phyloP scores from a whole-genome alignment of 2,113 vertebrate species.

The Fulmarus glacialis region DNA sequence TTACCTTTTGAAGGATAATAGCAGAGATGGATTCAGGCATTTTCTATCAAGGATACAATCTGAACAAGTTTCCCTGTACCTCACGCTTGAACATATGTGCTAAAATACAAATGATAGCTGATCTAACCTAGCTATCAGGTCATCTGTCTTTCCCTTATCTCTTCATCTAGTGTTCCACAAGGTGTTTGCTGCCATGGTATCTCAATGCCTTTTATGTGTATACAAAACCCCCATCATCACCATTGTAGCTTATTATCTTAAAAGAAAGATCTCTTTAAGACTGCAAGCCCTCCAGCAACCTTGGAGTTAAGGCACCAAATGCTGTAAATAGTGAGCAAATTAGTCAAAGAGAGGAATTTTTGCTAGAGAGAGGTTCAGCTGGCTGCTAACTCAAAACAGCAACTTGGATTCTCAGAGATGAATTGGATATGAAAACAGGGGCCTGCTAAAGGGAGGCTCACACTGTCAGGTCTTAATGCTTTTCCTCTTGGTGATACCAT shows the following conservation, averaged over 20 bases:
- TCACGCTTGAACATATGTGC: background rate
- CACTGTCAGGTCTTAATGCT: background rate
- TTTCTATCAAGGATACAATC: background rate
- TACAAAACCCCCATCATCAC: background rate
- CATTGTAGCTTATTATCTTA: background rate
- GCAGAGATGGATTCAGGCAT: background rate
- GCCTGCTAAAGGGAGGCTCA: background rate
- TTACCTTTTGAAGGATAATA: background rate
- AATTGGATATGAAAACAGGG: background rate
- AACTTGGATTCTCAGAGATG: background rate
- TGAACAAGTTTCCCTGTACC: background rate
- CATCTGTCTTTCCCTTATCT: background rate
- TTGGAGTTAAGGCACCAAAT: background rate
- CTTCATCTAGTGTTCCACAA: background rate
- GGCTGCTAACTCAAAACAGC: background rate
- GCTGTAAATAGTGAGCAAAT: slow-evolving; percentile 13
- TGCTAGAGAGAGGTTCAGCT: background rate
- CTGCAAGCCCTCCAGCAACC: background rate
- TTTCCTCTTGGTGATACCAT: background rate
- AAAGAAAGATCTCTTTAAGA: background rate
- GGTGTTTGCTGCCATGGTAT: background rate
- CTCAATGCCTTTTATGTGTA: background rate
- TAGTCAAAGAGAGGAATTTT: background rate
- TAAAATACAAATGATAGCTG: background rate
- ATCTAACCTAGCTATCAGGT: background rate